Evolutionary conservation across 2,797 vertebrate genomes (phyloP).

Genomic region (Petrocephalus sullivani): DNA sequence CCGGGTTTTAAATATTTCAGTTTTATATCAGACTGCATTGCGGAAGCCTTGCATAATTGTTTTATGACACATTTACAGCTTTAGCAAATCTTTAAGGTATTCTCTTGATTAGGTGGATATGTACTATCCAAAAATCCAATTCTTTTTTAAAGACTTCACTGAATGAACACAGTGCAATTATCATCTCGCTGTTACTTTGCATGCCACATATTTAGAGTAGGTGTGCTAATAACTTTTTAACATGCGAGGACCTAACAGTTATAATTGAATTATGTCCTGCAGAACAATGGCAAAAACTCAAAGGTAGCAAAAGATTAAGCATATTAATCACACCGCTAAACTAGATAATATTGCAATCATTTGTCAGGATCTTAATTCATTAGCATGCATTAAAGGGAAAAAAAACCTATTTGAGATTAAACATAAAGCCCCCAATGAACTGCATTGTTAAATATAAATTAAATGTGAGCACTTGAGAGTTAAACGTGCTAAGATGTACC

Average conservation of each 20-base stretch:
- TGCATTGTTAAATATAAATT: constrained; percentile 13
- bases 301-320: not conserved
- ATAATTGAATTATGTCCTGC: not conserved
- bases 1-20: not conserved
- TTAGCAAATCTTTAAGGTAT: not conserved
- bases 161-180: not conserved
- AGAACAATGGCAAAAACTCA: not conserved
- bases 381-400: constrained; percentile 7
- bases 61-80: not conserved
- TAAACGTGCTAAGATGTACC: not conserved
- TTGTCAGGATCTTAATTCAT: not conserved
- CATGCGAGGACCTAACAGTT: not conserved
- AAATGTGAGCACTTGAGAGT: constrained; percentile 9
- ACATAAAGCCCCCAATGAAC: constrained; percentile 4
- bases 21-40: not conserved
- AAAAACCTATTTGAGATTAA: constrained; percentile 10
- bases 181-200: not conserved
- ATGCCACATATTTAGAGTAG: not conserved
- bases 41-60: not conserved
- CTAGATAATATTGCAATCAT: not conserved
- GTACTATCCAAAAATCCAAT: not conserved
- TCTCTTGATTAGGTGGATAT: not conserved
- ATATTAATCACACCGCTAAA: constrained; percentile 6
- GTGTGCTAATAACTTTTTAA: not conserved
- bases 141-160: not conserved